A percentile compares a stretch with the other conserved stretches of the same genome.
phyloP scores from a whole-genome alignment of 2,113 vertebrate genomes.

The Neogobius melanostomus region DNA sequence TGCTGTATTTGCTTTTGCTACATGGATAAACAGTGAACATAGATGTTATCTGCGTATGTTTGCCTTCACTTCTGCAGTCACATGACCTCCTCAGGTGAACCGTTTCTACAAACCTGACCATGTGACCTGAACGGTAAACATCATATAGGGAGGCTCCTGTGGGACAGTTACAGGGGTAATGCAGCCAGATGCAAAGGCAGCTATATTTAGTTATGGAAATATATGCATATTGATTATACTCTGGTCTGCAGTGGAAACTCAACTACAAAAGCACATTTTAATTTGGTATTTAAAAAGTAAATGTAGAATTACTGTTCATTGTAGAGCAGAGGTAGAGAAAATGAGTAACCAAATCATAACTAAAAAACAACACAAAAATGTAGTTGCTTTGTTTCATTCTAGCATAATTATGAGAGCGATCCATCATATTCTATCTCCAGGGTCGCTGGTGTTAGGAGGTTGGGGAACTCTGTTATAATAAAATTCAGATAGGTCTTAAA shows the following conservation, averaged over 20 bases:
- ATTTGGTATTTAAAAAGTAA: neutral
- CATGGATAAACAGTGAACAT: conserved; percentile 10
- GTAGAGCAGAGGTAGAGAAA: neutral
- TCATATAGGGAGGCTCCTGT: conserved; percentile 40
- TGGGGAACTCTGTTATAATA: too few species aligned
- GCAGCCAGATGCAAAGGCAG: neutral
- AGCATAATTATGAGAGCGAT: too few species aligned
- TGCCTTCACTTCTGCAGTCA: conserved; percentile 52
- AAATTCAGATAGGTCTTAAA: too few species aligned
- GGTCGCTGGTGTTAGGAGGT: too few species aligned
- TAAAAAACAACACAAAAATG: too few species aligned
- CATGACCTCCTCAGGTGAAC: conserved; percentile 48
- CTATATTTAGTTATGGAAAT: conserved; percentile 13
- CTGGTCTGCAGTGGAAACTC: neutral
- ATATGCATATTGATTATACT: neutral
- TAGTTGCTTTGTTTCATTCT: too few species aligned
- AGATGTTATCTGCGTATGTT: conserved; percentile 58
- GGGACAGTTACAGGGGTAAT: conserved; percentile 22
- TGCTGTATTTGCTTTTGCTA: conserved; percentile 20
- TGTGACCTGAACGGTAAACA: conserved; percentile 65
- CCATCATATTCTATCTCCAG: too few species aligned
- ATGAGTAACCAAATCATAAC: too few species aligned
- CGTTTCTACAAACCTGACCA: conserved; percentile 29
- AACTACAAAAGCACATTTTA: too few species aligned
- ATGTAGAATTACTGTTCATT: neutral